These are phyloP conservation scores for Peromyscus californicus DNA, from an alignment of 2,113 vertebrate genomes.

Conservation along the genomic window DNA sequence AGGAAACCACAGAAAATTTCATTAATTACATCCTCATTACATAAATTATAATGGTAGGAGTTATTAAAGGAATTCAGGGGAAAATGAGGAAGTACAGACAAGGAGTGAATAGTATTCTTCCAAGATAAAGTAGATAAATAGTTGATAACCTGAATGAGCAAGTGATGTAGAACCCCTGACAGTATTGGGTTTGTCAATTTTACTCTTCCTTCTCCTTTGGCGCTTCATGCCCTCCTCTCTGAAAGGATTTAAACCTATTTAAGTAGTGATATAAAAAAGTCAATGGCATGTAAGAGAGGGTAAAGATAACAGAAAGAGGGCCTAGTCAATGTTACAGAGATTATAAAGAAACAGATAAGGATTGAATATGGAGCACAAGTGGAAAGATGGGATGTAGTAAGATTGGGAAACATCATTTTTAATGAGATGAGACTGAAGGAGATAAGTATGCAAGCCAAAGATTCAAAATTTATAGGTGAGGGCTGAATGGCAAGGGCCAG, in stretches of 20 bases:
- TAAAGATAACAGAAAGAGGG: not conserved
- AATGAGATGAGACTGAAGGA: not conserved
- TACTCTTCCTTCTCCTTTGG: not conserved
- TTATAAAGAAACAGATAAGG: not conserved
- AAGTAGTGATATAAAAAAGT: not conserved
- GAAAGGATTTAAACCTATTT: not conserved
- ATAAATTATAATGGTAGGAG: not conserved
- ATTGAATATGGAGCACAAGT: not conserved
- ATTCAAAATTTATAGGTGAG: not conserved
- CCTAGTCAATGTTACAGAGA: not conserved
- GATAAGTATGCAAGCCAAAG: not conserved
- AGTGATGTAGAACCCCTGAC: not conserved
- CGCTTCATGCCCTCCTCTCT: not conserved
- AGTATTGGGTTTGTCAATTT: not conserved
- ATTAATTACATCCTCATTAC: not conserved
- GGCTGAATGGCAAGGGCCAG: not conserved
- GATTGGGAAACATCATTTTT: not conserved
- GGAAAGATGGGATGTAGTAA: not conserved
- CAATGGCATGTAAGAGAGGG: not conserved
- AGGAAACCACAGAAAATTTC: not conserved
- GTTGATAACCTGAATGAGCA: not conserved
- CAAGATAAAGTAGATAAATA: constrained; percentile 7
- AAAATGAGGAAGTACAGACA: not conserved
- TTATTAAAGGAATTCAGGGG: constrained; percentile 5
- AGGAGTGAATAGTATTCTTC: not conserved